Evolutionary conservation across 2,113 vertebrate species (phyloP).

Genomic region (Corydoras maculifer): DNA sequence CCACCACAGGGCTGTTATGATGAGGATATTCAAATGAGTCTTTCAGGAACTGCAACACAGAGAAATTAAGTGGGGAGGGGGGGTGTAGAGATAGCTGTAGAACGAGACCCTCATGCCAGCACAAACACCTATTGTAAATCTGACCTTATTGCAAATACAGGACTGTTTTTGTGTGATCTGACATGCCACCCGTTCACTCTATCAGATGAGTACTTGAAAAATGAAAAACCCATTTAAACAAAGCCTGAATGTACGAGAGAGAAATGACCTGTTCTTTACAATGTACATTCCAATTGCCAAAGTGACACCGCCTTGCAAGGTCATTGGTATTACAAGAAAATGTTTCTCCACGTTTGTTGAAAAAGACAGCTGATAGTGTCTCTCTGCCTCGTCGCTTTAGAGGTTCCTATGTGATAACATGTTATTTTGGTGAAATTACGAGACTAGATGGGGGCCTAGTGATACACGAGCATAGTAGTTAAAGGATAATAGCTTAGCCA

Average conservation of each 20-base stretch:
- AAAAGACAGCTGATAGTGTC: slow-evolving; percentile 58
- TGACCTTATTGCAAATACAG: slow-evolving; percentile 47
- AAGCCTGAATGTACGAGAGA: slow-evolving; percentile 52
- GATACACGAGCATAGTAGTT: slow-evolving; percentile 49
- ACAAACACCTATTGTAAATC: slow-evolving; percentile 36
- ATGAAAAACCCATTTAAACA: slow-evolving; percentile 68
- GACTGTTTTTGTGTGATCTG: slow-evolving; percentile 53
- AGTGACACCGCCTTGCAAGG: slow-evolving; percentile 57
- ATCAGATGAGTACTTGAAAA: slow-evolving; percentile 68
- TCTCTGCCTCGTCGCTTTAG: slow-evolving; percentile 47
- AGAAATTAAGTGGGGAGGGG: slow-evolving; percentile 42
- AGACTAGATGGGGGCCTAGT: slow-evolving; percentile 48
- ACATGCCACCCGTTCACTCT: slow-evolving; percentile 56
- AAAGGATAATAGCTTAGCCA: slow-evolving; percentile 50
- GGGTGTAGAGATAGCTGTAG: slow-evolving; percentile 27
- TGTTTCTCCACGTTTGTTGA: slow-evolving; percentile 63
- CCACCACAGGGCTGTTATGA: slow-evolving; percentile 42
- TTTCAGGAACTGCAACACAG: slow-evolving; percentile 37
- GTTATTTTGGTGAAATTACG: slow-evolving; percentile 45
- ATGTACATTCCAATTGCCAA: slow-evolving; percentile 56
- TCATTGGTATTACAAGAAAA: slow-evolving; percentile 61
- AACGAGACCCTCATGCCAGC: slow-evolving; percentile 12
- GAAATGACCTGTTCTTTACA: slow-evolving; percentile 51
- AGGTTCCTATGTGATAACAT: slow-evolving; percentile 61
- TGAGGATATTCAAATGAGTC: slow-evolving; percentile 45